These are phyloP conservation scores for Homarus gammarus DNA, from an alignment of 2,888 invertebrate genomes.

Conservation along the genomic window DNA sequence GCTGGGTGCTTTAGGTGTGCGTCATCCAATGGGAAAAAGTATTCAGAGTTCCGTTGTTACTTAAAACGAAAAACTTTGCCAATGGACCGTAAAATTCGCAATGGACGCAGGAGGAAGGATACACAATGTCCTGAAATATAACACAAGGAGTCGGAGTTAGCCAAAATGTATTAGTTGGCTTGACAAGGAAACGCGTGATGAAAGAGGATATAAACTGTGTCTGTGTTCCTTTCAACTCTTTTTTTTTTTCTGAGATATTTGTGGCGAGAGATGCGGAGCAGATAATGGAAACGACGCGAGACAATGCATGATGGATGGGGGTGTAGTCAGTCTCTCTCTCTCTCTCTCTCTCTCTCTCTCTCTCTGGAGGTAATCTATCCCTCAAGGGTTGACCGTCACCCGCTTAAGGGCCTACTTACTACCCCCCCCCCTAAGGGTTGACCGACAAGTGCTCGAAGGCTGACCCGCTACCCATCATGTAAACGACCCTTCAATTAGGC, in stretches of 20 bases:
- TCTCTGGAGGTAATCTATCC: too few species aligned
- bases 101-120: neutral
- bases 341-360: neutral
- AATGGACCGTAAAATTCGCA: neutral
- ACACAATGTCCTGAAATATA: neutral
- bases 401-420: too few species aligned
- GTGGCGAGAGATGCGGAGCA: neutral
- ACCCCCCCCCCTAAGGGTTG: too few species aligned
- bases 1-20: neutral
- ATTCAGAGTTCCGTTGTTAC: neutral
- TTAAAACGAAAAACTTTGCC: neutral
- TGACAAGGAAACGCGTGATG: neutral
- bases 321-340: neutral
- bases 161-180: neutral
- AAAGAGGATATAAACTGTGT: neutral
- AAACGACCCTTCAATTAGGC: too few species aligned
- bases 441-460: too few species aligned
- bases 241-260: neutral
- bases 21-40: neutral
- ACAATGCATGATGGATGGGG: conserved; percentile 9
- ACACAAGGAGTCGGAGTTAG: neutral
- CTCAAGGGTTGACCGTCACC: too few species aligned
- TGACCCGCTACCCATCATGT: too few species aligned
- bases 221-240: neutral
- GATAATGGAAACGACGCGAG: neutral